phyloP scores from a whole-genome alignment of 1,140 invertebrate species.

The Cydia fagiglandana region DNA sequence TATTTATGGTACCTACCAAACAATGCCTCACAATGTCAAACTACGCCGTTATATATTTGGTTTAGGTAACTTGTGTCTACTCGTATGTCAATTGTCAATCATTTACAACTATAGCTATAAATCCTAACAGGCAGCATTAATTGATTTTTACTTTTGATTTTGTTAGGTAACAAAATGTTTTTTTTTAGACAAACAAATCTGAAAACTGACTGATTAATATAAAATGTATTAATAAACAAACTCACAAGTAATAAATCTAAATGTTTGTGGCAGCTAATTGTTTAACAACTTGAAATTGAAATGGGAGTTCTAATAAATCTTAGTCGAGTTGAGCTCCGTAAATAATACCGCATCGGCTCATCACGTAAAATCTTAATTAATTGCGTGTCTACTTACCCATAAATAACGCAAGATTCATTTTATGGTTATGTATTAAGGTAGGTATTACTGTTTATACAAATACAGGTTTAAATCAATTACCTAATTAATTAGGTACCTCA shows the following conservation, averaged over 20 bases:
- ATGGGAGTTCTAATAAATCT: constrained; percentile 6
- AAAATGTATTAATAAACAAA: not conserved
- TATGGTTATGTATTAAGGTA: not conserved
- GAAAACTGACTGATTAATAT: not conserved
- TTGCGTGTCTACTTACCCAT: not conserved
- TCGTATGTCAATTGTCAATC: too few species aligned
- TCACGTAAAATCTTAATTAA: constrained; percentile 15
- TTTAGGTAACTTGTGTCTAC: not conserved
- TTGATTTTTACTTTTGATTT: too few species aligned
- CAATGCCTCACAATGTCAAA: constrained; percentile 3
- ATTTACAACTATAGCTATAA: too few species aligned
- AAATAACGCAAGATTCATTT: not conserved
- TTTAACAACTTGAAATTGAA: constrained; percentile 1
- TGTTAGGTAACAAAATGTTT: too few species aligned
- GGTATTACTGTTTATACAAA: not conserved
- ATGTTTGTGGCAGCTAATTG: not conserved
- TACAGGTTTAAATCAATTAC: not conserved
- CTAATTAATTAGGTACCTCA: not conserved
- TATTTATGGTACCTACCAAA: not conserved
- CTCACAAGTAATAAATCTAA: constrained; percentile 1
- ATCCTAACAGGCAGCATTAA: too few species aligned
- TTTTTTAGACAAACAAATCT: not conserved
- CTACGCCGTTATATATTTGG: not conserved
- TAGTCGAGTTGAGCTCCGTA: not conserved
- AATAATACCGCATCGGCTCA: constrained; percentile 4